Evolutionary conservation across 2,797 vertebrate genomes (phyloP).

Genomic region (Tympanoctomys barrerae): DNA sequence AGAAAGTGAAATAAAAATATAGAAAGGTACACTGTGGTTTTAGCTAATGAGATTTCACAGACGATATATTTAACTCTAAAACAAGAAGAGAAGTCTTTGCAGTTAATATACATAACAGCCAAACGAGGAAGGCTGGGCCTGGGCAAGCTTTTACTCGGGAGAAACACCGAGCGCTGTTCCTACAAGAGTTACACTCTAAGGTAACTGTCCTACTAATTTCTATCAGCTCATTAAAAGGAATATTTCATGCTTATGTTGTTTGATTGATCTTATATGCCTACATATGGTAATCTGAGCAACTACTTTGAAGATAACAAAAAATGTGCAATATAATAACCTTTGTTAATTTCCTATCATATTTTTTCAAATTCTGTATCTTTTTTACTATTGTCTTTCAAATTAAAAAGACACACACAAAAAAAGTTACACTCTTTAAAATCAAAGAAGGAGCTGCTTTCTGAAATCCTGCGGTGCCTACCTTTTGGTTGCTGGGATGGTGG

Average conservation of each 20-base stretch:
- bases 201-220: too few relatives aligned
- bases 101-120: not conserved
- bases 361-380: too few relatives aligned
- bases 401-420: not conserved
- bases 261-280: too few relatives aligned
- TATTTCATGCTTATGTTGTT: too few relatives aligned
- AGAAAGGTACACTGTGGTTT: not conserved
- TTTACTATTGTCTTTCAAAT: too few relatives aligned
- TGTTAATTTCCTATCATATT: too few relatives aligned
- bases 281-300: too few relatives aligned
- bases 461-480: conserved; percentile 88
- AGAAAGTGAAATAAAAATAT: conserved; percentile 2
- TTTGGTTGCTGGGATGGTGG: conserved; percentile 90
- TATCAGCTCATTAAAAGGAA: too few relatives aligned
- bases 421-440: conserved; percentile 9
- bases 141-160: conserved; percentile 39
- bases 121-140: not conserved
- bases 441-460: not conserved
- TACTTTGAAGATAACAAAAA: too few relatives aligned
- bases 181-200: conserved; percentile 33
- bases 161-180: conserved; percentile 43
- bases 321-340: too few relatives aligned
- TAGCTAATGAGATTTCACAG: not conserved
- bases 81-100: not conserved
- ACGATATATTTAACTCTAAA: not conserved